phyloP scores from a whole-genome alignment of 2,888 invertebrate genomes.

The Acanthoscelides obtectus region DNA sequence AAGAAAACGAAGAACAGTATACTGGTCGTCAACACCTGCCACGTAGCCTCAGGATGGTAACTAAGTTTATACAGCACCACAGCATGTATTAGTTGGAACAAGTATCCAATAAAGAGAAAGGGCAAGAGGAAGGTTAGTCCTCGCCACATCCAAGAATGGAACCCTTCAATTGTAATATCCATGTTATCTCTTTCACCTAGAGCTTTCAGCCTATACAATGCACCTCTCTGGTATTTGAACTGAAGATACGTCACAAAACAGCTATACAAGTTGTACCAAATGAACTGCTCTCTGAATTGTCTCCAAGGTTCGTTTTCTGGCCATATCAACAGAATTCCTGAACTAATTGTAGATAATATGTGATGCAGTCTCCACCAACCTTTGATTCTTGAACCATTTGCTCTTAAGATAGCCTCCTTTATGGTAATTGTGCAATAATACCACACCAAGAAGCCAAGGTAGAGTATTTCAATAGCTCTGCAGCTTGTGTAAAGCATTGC shows the following conservation, averaged over 20 bases:
- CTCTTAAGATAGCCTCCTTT: conserved; percentile 93
- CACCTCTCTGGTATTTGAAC: conserved; percentile 71
- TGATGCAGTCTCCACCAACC: conserved; percentile 99
- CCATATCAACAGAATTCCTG: conserved; percentile 93
- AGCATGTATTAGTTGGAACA: conserved; percentile 93
- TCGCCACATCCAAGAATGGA: conserved; percentile 99
- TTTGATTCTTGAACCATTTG: conserved; percentile 93
- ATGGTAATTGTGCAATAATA: conserved; percentile 99
- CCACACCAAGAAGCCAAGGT: conserved; percentile 95
- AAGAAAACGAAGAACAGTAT: conserved; percentile 81
- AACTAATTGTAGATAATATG: conserved; percentile 90
- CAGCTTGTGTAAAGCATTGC: conserved; percentile 52
- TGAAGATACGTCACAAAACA: conserved; percentile 55
- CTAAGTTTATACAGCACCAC: conserved; percentile 79
- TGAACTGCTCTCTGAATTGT: conserved; percentile 81
- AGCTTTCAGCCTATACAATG: conserved; percentile 65
- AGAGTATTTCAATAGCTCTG: conserved; percentile 77
- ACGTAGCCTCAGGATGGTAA: conserved; percentile 74
- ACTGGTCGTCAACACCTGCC: conserved; percentile 87
- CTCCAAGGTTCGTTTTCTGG: conserved; percentile 90
- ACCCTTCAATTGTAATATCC: conserved; percentile 99
- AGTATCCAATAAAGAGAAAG: conserved; percentile 89
- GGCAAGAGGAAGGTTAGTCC: conserved; percentile 93
- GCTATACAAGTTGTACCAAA: conserved; percentile 90
- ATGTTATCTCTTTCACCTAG: conserved; percentile 96